A percentile compares a stretch with the other conserved stretches of the same genome.
These are phyloP conservation scores for Gobionotothen gibberifrons DNA, from an alignment of 2,797 vertebrate species.

Conservation along the genomic window DNA sequence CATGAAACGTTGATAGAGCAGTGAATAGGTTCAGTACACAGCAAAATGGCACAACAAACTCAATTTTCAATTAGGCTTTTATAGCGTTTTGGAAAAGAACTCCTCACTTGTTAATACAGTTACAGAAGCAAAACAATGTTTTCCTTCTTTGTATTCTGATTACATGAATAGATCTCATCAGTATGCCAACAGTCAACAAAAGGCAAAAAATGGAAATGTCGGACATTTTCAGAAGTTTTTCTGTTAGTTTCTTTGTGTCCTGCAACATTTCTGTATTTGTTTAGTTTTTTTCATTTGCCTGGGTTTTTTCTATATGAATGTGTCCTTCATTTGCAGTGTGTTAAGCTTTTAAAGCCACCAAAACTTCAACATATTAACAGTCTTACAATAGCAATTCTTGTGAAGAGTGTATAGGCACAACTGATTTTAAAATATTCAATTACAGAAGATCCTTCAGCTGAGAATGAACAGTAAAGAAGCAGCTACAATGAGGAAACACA, in stretches of 20 bases:
- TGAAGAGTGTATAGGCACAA: slow-evolving; percentile 13
- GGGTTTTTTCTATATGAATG: not conserved
- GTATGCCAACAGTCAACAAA: not conserved
- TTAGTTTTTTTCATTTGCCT: not conserved
- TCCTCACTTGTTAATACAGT: not conserved
- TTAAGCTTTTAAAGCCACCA: not conserved
- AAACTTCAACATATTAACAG: slow-evolving; percentile 1
- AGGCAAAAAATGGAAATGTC: not conserved
- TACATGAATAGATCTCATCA: not conserved
- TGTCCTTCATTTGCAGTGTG: not conserved
- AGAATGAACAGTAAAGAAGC: not conserved
- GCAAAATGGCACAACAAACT: too few species aligned
- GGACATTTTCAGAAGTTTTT: too few species aligned
- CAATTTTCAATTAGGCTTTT: too few species aligned
- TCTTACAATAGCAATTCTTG: not conserved
- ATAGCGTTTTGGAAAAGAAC: too few species aligned
- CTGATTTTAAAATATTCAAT: slow-evolving; percentile 11
- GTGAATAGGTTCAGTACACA: too few species aligned
- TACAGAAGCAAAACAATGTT: not conserved
- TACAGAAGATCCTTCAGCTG: not conserved
- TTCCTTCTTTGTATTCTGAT: not conserved
- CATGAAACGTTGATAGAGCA: too few species aligned
- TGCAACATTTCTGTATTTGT: not conserved
- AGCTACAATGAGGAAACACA: not conserved
- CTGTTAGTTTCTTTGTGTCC: not conserved